These are phyloP conservation scores for Nibea albiflora DNA, from an alignment of 2,113 vertebrate genomes.

Conservation along the genomic window DNA sequence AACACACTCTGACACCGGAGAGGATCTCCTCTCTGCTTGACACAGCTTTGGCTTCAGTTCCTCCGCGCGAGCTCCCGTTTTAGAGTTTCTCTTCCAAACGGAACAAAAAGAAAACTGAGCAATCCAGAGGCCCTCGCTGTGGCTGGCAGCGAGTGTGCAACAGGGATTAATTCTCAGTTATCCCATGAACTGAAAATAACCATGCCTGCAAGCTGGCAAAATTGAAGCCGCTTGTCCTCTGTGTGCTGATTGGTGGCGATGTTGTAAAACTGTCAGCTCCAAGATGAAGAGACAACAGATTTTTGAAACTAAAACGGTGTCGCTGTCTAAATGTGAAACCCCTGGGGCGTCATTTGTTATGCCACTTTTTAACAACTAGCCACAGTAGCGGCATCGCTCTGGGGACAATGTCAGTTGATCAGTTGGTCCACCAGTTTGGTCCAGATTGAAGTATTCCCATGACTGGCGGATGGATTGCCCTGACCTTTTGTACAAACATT, in stretches of 20 bases:
- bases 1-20: slow-evolving; percentile 36
- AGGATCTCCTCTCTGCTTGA: slow-evolving; percentile 46
- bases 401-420: not conserved
- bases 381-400: not conserved
- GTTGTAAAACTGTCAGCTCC: slow-evolving; percentile 57
- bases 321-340: slow-evolving; percentile 49
- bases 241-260: slow-evolving; percentile 35
- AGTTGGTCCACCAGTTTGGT: not conserved
- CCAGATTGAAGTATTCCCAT: not conserved
- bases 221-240: slow-evolving; percentile 56
- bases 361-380: slow-evolving; percentile 15
- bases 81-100: slow-evolving; percentile 34
- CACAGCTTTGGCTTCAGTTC: slow-evolving; percentile 41
- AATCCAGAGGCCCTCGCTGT: slow-evolving; percentile 15
- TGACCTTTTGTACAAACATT: slow-evolving; percentile 10
- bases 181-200: slow-evolving; percentile 74
- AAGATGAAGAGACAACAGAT: slow-evolving; percentile 56
- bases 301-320: slow-evolving; percentile 45
- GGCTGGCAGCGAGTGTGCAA: slow-evolving; percentile 32
- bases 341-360: slow-evolving; percentile 29
- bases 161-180: slow-evolving; percentile 47
- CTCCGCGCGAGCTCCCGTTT: slow-evolving; percentile 10
- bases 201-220: slow-evolving; percentile 68
- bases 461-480: not conserved
- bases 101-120: slow-evolving; percentile 53